These are phyloP conservation scores for Dasyornis broadbenti DNA, from an alignment of 2,113 vertebrate species.

Conservation along the genomic window DNA sequence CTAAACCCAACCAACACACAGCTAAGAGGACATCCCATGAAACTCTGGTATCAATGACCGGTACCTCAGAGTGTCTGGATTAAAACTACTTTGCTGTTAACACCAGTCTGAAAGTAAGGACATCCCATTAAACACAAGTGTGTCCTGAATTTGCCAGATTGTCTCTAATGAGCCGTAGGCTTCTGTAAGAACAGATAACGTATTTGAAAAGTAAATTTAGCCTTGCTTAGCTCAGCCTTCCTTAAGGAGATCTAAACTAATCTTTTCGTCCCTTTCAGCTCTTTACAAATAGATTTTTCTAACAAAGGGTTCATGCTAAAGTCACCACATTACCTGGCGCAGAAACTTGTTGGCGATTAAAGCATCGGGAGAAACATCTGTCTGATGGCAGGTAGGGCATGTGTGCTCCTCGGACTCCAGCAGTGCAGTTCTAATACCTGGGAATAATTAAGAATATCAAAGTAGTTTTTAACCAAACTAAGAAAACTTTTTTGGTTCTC, in stretches of 20 bases:
- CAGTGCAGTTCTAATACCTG: constrained; percentile 92
- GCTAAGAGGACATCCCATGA: background rate
- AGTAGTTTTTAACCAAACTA: background rate
- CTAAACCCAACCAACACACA: background rate
- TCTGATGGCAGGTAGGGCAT: constrained; percentile 90
- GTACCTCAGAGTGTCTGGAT: background rate
- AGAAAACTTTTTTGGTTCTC: background rate
- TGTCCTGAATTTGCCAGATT: background rate
- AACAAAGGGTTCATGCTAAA: background rate
- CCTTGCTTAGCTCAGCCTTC: background rate
- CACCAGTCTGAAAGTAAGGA: background rate
- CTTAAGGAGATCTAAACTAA: background rate
- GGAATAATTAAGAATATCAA: background rate
- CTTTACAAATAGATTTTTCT: background rate
- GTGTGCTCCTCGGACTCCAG: constrained; percentile 92
- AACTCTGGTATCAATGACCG: background rate
- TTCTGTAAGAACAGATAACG: background rate
- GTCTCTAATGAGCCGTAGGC: background rate
- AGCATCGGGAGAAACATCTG: constrained; percentile 91
- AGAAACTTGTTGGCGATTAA: constrained; percentile 97
- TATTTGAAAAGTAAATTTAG: background rate
- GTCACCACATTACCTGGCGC: constrained; percentile 75
- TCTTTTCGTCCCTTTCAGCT: background rate
- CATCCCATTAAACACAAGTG: fast-evolving
- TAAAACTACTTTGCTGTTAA: background rate